These are phyloP conservation scores for Macrosiphum euphorbiae DNA, from an alignment of 2,888 invertebrate species.

Conservation along the genomic window DNA sequence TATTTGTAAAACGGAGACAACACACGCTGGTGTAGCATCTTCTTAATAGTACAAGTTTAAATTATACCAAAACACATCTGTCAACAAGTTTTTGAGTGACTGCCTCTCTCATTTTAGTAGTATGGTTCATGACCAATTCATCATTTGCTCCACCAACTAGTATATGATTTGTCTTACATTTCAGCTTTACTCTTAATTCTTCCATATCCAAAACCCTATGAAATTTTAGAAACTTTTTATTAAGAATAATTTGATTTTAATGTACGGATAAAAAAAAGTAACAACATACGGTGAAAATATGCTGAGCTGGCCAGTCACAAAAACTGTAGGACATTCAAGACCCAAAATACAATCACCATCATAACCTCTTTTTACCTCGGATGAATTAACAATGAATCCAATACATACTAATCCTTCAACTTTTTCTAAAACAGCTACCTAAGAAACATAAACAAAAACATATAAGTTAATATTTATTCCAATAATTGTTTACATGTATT, in stretches of 20 bases:
- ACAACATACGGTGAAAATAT: constrained; percentile 74
- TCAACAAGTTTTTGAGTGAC: constrained; percentile 86
- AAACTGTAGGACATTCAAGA: constrained; percentile 80
- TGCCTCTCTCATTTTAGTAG: constrained; percentile 80
- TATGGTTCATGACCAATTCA: constrained; percentile 78
- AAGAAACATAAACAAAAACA: constrained; percentile 34
- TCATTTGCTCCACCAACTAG: constrained; percentile 87
- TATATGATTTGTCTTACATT: constrained; percentile 81
- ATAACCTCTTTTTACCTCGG: constrained; percentile 81
- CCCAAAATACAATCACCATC: constrained; percentile 83
- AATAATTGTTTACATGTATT: not conserved
- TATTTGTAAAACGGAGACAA: not conserved
- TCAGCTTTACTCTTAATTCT: constrained; percentile 81
- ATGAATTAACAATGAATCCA: constrained; percentile 82
- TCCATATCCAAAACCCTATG: constrained; percentile 82
- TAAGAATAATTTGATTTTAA: constrained; percentile 24
- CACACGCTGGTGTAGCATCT: not conserved
- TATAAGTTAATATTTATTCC: not conserved
- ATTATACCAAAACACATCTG: constrained; percentile 78
- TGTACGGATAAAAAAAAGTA: constrained; percentile 34
- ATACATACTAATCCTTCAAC: constrained; percentile 82
- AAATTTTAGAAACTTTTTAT: constrained; percentile 64
- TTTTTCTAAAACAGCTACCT: constrained; percentile 80
- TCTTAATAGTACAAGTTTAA: not conserved
- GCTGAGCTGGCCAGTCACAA: constrained; percentile 84